Percentiles rank a stretch among this genome's conserved stretches.
Conservation (phyloP, 2,797 vertebrate species). For the Lithobates pipiens region DNA sequence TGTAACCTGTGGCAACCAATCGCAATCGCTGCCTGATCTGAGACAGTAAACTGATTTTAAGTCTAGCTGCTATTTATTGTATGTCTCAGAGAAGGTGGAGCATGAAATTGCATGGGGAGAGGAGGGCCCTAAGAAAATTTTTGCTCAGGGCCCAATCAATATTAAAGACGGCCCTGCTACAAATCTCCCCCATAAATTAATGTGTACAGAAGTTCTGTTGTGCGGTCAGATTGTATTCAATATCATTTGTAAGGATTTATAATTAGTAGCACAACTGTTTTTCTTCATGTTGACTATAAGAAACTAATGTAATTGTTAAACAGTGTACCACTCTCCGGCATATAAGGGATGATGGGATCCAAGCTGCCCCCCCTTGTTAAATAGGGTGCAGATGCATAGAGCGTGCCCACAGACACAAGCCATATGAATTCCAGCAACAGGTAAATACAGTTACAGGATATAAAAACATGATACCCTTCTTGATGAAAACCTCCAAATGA, state of each 20-base stretch:
- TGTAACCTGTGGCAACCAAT: no score
- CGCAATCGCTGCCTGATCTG: no score
- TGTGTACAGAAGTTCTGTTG: not conserved
- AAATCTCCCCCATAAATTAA: not conserved
- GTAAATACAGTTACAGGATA: not conserved
- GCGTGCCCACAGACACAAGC: not conserved
- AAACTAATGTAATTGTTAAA: not conserved
- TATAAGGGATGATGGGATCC: not conserved
- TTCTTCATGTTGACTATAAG: not conserved
- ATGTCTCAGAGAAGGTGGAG: no score
- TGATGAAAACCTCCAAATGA: not conserved
- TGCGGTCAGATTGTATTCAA: not conserved
- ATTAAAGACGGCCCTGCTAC: no score
- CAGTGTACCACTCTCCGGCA: not conserved
- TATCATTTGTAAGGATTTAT: not conserved
- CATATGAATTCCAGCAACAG: not conserved
- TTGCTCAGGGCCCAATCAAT: no score
- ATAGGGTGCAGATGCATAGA: not conserved
- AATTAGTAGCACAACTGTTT: not conserved
- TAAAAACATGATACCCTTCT: not conserved
- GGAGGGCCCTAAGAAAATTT: no score
- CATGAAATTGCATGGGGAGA: no score
- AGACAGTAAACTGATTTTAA: no score
- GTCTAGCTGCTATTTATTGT: no score
- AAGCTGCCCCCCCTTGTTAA: not conserved